Evolutionary conservation across 2,888 invertebrate species (phyloP), one percentile per base, ranked within the genome.

Genomic region (Dinocampus coccinellae): DNA sequence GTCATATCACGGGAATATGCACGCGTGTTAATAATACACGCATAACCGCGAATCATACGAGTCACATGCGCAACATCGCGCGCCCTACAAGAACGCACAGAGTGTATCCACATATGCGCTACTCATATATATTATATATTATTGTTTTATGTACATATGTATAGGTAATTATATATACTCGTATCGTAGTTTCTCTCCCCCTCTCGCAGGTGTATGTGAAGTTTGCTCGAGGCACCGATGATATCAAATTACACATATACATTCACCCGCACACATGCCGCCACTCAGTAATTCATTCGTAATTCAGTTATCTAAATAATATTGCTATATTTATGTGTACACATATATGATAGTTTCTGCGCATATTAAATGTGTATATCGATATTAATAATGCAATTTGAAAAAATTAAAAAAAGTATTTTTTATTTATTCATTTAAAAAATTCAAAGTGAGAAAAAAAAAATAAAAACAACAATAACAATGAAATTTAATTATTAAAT

Each of bases 291-390:
- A 85, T 83, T 85, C 84, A 83, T 82, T 81, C 77, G 81, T 83
- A 83, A 85, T 85, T 84, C 84, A 82, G 82, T 85, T 85, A 84
- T 84, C 81, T 82, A 81, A 83, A 85, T 83, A 83, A 82, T 77
- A 79, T 78, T 70, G 73, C 73, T 62, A 42, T 33, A 16, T 58
- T 16, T 57, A 3, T 3, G 34, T 58, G n/a, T 55, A 29, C 11
- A 34, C 33, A 10, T 58, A 33, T 24, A 55, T 29, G n/a, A 2
- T 26, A 3, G n/a, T 26, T 26, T 57, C 29, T 29, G 2, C 57
- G 4, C 26, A n/a, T n/a, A 11, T 9, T 24, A 26, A 26, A 57
- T 29, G 9, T 29, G 10, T 20, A 57, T 29, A 57, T 57, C 60
- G 42, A 60, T n/a, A 34, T n/a, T 60, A 16, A 34, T 7, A 7